Percentiles rank a stretch among this genome's conserved stretches.
Conservation (phyloP, 2,113 vertebrate genomes). For the Sinosuthora webbiana region DNA sequence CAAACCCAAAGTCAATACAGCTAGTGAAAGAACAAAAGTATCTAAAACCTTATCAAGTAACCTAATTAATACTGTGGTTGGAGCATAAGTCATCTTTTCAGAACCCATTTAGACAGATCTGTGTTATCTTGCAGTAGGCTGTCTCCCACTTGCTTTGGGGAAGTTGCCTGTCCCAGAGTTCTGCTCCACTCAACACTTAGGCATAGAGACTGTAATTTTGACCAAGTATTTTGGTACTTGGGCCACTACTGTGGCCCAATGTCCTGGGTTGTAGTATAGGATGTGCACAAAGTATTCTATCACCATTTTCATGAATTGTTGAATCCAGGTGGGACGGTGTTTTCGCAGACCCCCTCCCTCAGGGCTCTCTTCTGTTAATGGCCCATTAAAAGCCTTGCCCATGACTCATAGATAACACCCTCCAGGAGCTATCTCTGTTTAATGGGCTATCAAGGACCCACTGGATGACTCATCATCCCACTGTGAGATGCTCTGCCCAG, state of each 20-base stretch:
- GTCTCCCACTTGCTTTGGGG: background rate
- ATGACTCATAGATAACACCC: too few relatives aligned
- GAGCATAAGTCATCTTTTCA: background rate
- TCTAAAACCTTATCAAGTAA: background rate
- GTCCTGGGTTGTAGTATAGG: too few relatives aligned
- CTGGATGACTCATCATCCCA: too few relatives aligned
- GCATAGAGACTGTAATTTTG: background rate
- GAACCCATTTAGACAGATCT: background rate
- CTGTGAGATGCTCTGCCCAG: too few relatives aligned
- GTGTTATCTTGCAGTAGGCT: background rate
- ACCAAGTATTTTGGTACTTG: background rate
- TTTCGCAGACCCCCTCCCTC: too few relatives aligned
- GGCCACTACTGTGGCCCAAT: background rate
- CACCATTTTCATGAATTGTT: too few relatives aligned
- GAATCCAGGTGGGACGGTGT: too few relatives aligned
- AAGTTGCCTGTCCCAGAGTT: background rate
- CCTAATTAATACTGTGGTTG: background rate
- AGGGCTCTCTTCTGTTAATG: too few relatives aligned
- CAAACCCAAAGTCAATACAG: background rate
- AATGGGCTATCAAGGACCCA: too few relatives aligned
- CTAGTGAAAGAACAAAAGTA: background rate
- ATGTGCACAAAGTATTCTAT: too few relatives aligned
- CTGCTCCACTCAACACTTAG: background rate
- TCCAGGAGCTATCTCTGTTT: too few relatives aligned
- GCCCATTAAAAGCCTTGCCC: too few relatives aligned